Conservation (phyloP, 2,888 invertebrate species). For the Poecilobothrus nobilitatus region DNA sequence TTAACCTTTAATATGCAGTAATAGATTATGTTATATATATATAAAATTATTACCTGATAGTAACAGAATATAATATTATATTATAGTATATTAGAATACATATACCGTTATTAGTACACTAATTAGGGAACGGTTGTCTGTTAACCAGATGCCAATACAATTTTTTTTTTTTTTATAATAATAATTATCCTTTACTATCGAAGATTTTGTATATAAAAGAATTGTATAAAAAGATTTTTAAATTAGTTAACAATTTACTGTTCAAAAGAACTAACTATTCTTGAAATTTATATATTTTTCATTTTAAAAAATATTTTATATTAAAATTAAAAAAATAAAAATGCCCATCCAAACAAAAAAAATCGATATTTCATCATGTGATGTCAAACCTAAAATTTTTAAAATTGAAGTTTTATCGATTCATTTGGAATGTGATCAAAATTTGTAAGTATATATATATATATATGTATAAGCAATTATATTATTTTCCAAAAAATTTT, state of each 20-base stretch:
- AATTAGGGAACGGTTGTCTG: not conserved
- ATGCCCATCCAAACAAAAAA: not conserved
- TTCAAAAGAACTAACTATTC: not conserved
- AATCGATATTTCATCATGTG: not conserved
- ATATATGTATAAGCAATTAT: no score
- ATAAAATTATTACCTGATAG: no score
- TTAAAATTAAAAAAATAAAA: not conserved
- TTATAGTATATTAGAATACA: no score
- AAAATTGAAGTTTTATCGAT: not conserved
- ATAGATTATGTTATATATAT: no score
- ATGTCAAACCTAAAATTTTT: not conserved
- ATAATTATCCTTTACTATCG: not conserved
- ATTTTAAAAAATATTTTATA: no score
- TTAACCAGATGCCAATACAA: not conserved
- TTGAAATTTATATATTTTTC: no score
- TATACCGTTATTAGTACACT: not conserved
- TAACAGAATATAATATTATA: no score
- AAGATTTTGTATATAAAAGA: not conserved
- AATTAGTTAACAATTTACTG: not conserved
- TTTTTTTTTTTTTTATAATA: no score
- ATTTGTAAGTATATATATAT: slow-evolving; percentile 5
- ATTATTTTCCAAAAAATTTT: not conserved
- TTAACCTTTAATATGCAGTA: no score
- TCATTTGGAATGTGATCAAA: not conserved
- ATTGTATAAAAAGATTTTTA: not conserved